These are phyloP conservation scores for Schizothorax lantsangensis DNA, from an alignment of 2,797 vertebrate species.

Conservation along the genomic window DNA sequence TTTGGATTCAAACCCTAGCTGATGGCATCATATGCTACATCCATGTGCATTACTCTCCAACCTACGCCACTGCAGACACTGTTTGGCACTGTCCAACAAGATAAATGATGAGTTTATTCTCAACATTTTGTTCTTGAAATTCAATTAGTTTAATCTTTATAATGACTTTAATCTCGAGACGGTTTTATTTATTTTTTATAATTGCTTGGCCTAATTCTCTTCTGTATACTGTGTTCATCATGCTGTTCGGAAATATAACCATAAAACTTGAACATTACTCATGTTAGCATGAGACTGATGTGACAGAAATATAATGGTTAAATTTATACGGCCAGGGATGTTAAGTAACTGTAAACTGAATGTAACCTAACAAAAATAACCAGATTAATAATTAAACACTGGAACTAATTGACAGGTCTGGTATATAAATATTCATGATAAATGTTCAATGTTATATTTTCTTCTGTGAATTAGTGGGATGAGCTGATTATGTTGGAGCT, in stretches of 20 bases:
- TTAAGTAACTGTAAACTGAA: not conserved
- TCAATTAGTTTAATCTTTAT: not conserved
- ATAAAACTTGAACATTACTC: not conserved
- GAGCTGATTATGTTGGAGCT: slow-evolving; percentile 59
- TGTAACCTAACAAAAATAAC: not conserved
- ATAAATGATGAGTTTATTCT: not conserved
- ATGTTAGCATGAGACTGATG: not conserved
- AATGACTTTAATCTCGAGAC: not conserved
- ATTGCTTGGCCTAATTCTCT: too few species aligned
- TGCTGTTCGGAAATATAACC: not conserved
- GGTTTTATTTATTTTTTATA: too few species aligned
- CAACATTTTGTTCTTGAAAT: too few species aligned
- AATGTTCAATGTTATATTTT: slow-evolving; percentile 12
- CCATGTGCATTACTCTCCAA: too few species aligned
- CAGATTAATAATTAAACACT: not conserved
- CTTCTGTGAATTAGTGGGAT: not conserved
- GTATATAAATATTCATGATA: not conserved
- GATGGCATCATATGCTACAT: too few species aligned
- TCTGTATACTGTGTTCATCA: not conserved
- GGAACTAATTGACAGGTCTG: not conserved
- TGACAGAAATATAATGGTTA: not conserved
- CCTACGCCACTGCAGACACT: too few species aligned
- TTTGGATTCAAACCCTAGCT: too few species aligned
- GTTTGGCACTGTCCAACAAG: not conserved
- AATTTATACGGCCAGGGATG: not conserved